Base-by-base conservation (phyloP, 2,113 vertebrate species). In the Oncorhynchus tshawytscha region DNA sequence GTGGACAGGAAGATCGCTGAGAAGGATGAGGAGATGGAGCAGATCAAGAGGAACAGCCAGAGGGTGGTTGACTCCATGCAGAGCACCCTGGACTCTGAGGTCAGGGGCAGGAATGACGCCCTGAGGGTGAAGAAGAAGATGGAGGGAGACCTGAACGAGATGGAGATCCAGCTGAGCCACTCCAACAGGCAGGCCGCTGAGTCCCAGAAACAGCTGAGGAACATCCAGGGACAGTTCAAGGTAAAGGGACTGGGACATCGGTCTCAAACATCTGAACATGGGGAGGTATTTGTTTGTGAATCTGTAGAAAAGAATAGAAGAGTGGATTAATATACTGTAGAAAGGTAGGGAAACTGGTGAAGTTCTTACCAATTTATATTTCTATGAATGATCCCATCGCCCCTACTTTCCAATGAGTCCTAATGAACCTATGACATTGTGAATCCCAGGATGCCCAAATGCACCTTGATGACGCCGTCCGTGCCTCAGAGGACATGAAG, bases 201-300 rank as follows among this genome's bases (percentile, higher is more conserved):
- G 85, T 89, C 93, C 81, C 93, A 94, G 89, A 95, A 95, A 75
- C 94, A 95, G 75, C 83, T 95, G 67, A 95, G 94, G 70, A 91
- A 89, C 1, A 76, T 94, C 15, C 94, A 95, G 65, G 75, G 81
- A 70, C 89, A 91, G 9, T 82, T 95, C 29, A 95, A 95, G 92
- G 94, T 94, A 73, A 64, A 62, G 8, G 18, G 51, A 54, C 51
- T 54, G 66, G 59, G 59, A 54, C 51, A 54, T 15, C 12, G 1
- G 51, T 4, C 59, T 22, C 2, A 22, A 62, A 11, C 1, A 62
- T 8, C 1, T 13, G 5, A 54, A 54, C 16, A 15, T 62, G 59
- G 59, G n/a, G n/a, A 24, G 59, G 59, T 0, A 22, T 62, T 62
- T 62, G 18, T 62, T n/a, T 24, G 59, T 22, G 3, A 22, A 7